phyloP scores from a whole-genome alignment of 2,113 vertebrate species.

The Thunnus thynnus region DNA sequence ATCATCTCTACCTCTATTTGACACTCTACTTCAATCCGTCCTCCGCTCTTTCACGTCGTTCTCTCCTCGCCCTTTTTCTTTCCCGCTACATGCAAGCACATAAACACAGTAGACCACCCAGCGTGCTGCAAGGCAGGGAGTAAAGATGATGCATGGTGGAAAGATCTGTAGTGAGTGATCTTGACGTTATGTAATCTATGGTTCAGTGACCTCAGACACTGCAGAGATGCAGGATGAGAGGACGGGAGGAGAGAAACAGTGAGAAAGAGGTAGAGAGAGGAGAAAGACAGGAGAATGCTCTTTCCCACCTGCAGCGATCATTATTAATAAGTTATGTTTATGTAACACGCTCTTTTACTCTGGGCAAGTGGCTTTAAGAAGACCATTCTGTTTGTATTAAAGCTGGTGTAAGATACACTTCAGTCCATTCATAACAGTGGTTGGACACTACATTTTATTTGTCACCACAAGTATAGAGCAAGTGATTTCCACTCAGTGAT shows the following conservation, averaged over 20 bases:
- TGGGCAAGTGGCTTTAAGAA: not conserved
- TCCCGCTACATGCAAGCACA: constrained; percentile 11
- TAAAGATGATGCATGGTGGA: constrained; percentile 36
- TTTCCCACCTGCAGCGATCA: constrained; percentile 31
- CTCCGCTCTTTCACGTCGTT: not conserved
- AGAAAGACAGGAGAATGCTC: constrained; percentile 3
- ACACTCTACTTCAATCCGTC: not conserved
- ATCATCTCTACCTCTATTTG: not conserved
- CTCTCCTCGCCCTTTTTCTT: not conserved
- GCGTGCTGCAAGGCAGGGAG: constrained; percentile 24
- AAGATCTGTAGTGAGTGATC: constrained; percentile 63
- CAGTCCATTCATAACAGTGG: not conserved
- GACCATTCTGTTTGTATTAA: not conserved
- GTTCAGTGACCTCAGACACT: constrained; percentile 67
- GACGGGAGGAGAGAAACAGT: not conserved
- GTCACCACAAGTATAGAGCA: not conserved
- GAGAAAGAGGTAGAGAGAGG: not conserved
- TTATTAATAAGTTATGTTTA: constrained; percentile 51
- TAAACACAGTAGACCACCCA: constrained; percentile 23
- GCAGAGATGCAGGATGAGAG: constrained; percentile 45
- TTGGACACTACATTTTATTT: not conserved
- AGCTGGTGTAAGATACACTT: not conserved
- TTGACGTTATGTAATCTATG: constrained; percentile 61
- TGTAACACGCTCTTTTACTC: constrained; percentile 9
- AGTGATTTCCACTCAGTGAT: not conserved